These are phyloP conservation scores for Festucalex cinctus DNA, from an alignment of 2,113 vertebrate genomes.

Conservation along the genomic window DNA sequence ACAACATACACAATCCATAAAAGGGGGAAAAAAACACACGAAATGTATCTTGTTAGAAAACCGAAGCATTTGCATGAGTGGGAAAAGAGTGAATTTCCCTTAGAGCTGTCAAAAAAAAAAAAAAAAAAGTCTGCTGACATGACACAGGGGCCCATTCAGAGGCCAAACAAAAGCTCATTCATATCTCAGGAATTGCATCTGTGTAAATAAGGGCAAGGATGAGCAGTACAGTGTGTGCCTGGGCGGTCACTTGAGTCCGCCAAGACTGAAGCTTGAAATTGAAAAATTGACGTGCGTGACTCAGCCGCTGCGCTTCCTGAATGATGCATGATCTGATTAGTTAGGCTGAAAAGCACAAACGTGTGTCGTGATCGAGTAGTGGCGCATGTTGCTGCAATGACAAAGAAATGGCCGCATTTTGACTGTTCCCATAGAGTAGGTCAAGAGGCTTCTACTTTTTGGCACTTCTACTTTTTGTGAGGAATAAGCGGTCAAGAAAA, in stretches of 20 bases:
- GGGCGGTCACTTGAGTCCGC: slow-evolving; percentile 20
- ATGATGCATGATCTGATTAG: background rate
- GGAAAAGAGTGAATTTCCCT: slow-evolving; percentile 10
- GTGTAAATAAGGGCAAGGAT: slow-evolving; percentile 36
- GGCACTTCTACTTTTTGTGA: no score
- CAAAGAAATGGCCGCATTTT: background rate
- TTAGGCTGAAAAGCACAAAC: background rate
- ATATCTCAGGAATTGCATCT: slow-evolving; percentile 46
- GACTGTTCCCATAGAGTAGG: background rate
- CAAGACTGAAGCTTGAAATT: slow-evolving; percentile 12
- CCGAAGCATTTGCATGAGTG: background rate
- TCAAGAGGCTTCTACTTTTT: background rate
- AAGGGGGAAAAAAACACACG: background rate
- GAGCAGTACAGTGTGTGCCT: slow-evolving; percentile 26
- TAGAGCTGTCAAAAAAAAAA: slow-evolving; percentile 6
- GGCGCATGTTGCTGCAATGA: background rate
- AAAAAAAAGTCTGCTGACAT: slow-evolving; percentile 41
- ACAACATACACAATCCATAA: background rate
- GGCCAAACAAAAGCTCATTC: slow-evolving; percentile 60
- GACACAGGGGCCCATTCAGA: slow-evolving; percentile 61
- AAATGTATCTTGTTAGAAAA: slow-evolving; percentile 4
- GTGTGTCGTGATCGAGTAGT: background rate
- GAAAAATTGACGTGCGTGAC: slow-evolving; percentile 2
- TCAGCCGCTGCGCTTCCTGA: slow-evolving; percentile 2
- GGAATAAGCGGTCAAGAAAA: no score